Evolutionary conservation across 2,113 vertebrate genomes (phyloP).

Genomic region (Suricata suricatta): DNA sequence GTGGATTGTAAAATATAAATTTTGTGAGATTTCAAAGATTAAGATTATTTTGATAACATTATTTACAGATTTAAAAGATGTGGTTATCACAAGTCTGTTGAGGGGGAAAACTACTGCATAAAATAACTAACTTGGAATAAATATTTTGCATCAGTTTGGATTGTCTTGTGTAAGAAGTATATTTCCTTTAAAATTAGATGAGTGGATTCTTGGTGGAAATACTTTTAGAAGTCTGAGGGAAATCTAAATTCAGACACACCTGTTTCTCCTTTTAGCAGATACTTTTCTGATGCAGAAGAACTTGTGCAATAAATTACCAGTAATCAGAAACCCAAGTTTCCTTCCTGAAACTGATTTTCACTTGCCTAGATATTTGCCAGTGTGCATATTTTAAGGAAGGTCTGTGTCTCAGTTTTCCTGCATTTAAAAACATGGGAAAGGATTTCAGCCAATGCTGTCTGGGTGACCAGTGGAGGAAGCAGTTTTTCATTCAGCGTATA

Average conservation of each 20-base stretch:
- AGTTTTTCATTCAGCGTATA: neutral
- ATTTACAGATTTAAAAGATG: slow-evolving; percentile 95
- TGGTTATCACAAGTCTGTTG: slow-evolving; percentile 91
- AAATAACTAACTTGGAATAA: slow-evolving; percentile 95
- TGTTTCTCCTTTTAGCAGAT: slow-evolving; percentile 42
- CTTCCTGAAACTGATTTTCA: slow-evolving; percentile 27
- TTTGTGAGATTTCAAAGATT: slow-evolving; percentile 96
- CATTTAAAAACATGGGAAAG: neutral
- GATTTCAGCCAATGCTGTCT: neutral
- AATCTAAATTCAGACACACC: neutral
- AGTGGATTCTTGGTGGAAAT: slow-evolving; percentile 24
- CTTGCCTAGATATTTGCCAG: neutral
- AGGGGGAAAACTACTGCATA: slow-evolving; percentile 92
- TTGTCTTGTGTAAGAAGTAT: slow-evolving; percentile 72
- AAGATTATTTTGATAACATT: slow-evolving; percentile 98
- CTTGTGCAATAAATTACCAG: slow-evolving; percentile 64
- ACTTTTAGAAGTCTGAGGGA: neutral
- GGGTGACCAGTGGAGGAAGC: neutral
- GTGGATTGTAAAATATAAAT: slow-evolving; percentile 97
- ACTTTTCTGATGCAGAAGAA: slow-evolving; percentile 46
- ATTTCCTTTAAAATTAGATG: slow-evolving; percentile 68
- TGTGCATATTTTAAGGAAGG: neutral
- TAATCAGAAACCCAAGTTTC: slow-evolving; percentile 53
- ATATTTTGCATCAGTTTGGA: slow-evolving; percentile 97
- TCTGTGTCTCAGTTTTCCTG: neutral